A percentile compares a stretch with the other conserved stretches of the same genome.
Evolutionary conservation across 2,113 vertebrate species (phyloP).

Genomic region (Charadrius vociferus): DNA sequence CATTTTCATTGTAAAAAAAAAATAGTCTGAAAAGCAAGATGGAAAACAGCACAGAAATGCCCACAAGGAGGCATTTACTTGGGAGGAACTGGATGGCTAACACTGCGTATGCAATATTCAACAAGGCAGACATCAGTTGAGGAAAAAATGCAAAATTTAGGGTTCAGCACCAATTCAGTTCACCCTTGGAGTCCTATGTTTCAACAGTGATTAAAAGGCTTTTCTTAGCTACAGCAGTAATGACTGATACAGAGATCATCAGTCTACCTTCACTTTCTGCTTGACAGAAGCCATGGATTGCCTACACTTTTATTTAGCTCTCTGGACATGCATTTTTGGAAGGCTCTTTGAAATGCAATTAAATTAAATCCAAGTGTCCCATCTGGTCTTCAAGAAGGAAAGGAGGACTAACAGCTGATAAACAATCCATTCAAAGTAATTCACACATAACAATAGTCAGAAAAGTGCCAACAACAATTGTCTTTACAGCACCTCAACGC

Average conservation of each 20-base stretch:
- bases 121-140: neutral
- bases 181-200: neutral
- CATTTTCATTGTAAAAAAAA: neutral
- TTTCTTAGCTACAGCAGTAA: neutral
- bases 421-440: neutral
- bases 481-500: neutral
- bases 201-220: neutral
- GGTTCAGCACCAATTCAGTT: neutral
- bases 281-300: neutral
- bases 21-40: neutral
- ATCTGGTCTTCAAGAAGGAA: neutral
- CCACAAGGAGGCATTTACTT: neutral
- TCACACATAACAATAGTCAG: neutral
- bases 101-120: neutral
- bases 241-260: neutral
- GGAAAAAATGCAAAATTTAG: neutral
- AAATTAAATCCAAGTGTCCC: neutral
- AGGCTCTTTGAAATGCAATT: neutral
- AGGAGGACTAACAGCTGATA: neutral
- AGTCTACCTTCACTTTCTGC: neutral
- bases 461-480: neutral
- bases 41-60: neutral
- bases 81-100: neutral
- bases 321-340: neutral
- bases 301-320: neutral